These are phyloP conservation scores for Timema cristinae DNA, from an alignment of 2,888 invertebrate species.

Conservation along the genomic window DNA sequence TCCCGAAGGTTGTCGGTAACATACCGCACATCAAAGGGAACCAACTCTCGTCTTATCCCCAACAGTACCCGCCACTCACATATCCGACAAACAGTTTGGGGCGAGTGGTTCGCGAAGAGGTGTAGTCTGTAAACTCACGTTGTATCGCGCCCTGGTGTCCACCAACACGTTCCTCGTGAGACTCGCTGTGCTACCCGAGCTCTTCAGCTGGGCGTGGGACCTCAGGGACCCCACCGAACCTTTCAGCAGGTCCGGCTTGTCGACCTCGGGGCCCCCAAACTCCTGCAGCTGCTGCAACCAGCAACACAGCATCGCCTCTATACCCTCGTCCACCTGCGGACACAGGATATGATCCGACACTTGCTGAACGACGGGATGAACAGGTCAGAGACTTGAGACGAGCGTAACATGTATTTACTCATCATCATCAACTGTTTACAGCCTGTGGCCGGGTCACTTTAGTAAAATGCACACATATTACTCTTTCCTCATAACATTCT, in stretches of 20 bases:
- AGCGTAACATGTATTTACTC: no score
- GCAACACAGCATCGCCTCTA: slow-evolving; percentile 81
- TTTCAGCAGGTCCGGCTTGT: slow-evolving; percentile 79
- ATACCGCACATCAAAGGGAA: no score
- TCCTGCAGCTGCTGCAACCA: slow-evolving; percentile 82
- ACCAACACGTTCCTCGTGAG: slow-evolving; percentile 52
- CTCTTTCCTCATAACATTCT: no score
- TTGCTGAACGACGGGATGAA: background rate
- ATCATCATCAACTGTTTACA: no score
- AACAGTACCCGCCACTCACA: no score
- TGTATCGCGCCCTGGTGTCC: slow-evolving; percentile 77
- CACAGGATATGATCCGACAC: background rate
- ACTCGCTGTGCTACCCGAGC: slow-evolving; percentile 36
- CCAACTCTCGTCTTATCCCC: no score
- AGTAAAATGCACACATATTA: no score
- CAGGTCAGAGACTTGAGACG: background rate
- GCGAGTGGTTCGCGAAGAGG: no score
- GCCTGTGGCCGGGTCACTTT: no score
- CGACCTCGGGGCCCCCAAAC: slow-evolving; percentile 72
- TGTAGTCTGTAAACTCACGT: slow-evolving; percentile 55
- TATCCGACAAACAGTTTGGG: no score
- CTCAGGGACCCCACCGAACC: slow-evolving; percentile 65
- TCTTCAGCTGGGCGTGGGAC: slow-evolving; percentile 37
- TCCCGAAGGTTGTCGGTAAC: no score
- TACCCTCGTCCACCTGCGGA: slow-evolving; percentile 69